Conservation (phyloP, 2,888 invertebrate genomes). For the Agrotis ipsilon region DNA sequence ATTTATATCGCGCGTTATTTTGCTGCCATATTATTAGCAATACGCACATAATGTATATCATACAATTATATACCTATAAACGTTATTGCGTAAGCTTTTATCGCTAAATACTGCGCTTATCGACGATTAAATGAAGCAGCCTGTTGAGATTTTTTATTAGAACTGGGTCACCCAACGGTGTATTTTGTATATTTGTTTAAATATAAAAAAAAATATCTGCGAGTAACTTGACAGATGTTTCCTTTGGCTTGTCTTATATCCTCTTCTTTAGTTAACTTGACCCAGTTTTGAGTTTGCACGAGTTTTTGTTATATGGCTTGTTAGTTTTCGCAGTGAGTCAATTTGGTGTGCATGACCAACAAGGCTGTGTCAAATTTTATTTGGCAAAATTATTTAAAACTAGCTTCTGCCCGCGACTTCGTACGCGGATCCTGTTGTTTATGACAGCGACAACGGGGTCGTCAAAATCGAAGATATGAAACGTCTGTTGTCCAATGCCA, state of each 20-base stretch:
- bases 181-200: slow-evolving; percentile 14
- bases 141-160: slow-evolving; percentile 32
- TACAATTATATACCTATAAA: not conserved
- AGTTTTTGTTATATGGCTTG: slow-evolving; percentile 21
- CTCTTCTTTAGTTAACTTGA: slow-evolving; percentile 46
- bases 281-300: slow-evolving; percentile 33
- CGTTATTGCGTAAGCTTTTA: slow-evolving; percentile 28
- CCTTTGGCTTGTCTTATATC: slow-evolving; percentile 12
- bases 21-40: slow-evolving; percentile 27
- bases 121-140: slow-evolving; percentile 22
- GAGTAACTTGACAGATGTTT: slow-evolving; percentile 44
- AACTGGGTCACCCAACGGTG: slow-evolving; percentile 38
- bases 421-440: too few relatives aligned
- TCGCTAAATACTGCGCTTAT: slow-evolving; percentile 36
- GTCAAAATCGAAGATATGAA: too few relatives aligned
- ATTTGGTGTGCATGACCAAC: not conserved
- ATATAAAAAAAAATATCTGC: slow-evolving; percentile 20
- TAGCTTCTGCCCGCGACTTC: too few relatives aligned
- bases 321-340: not conserved
- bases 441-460: too few relatives aligned
- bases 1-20: slow-evolving; percentile 57
- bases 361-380: not conserved
- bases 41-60: slow-evolving; percentile 18
- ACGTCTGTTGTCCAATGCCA: too few relatives aligned
- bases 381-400: not conserved